A percentile compares a stretch with the other conserved stretches of the same genome.
These are phyloP conservation scores for Salminus brasiliensis DNA, from an alignment of 2,113 vertebrate species.

Conservation along the genomic window DNA sequence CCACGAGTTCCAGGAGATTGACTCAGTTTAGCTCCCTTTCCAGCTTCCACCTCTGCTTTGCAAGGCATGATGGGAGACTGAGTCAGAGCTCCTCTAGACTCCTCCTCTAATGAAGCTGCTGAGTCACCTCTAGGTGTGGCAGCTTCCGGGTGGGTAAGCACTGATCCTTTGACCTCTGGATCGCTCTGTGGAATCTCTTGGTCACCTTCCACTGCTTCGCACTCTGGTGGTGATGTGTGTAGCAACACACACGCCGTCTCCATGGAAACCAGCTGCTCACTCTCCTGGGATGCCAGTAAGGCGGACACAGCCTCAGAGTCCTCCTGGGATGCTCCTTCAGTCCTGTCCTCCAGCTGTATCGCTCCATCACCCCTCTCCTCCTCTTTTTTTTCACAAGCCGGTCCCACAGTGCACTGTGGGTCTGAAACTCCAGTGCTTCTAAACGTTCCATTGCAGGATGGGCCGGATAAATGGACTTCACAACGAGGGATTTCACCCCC, in stretches of 20 bases:
- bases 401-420: conserved; percentile 52
- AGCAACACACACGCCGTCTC: conserved; percentile 71
- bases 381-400: conserved; percentile 55
- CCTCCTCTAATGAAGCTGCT: conserved; percentile 8
- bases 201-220: conserved; percentile 66
- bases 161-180: conserved; percentile 69
- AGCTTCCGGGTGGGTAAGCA: conserved; percentile 71
- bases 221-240: conserved; percentile 65
- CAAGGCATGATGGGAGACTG: background rate
- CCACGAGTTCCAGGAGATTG: conserved; percentile 40
- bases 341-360: conserved; percentile 26
- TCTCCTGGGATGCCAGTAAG: conserved; percentile 76
- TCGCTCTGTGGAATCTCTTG: conserved; percentile 65
- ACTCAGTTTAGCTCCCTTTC: background rate
- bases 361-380: conserved; percentile 56
- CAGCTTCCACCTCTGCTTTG: background rate
- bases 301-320: conserved; percentile 74
- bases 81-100: background rate
- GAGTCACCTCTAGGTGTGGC: conserved; percentile 24
- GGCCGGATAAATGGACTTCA: background rate
- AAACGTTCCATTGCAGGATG: conserved; percentile 60
- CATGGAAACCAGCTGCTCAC: conserved; percentile 68
- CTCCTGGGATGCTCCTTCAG: conserved; percentile 60
- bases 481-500: conserved; percentile 17
- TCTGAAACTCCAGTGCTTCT: conserved; percentile 6